Conservation (phyloP, 2,113 vertebrate species). For the Nannospalax galili region DNA sequence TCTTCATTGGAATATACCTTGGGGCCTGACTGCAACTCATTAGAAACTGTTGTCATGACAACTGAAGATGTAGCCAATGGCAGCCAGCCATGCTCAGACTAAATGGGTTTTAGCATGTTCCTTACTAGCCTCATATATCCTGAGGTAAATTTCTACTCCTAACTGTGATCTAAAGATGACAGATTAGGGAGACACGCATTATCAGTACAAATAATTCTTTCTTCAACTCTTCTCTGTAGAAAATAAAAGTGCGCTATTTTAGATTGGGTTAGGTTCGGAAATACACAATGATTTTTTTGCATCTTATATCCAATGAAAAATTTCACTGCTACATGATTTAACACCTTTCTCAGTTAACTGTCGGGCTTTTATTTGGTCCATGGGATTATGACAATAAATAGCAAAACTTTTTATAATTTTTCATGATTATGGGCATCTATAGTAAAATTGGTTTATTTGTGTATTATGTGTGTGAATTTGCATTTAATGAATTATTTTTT, state of each 20-base stretch:
- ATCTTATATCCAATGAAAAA: background rate
- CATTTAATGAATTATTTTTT: background rate
- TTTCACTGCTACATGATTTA: background rate
- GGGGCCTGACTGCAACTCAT: background rate
- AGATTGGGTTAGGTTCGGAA: background rate
- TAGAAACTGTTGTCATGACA: background rate
- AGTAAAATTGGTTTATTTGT: background rate
- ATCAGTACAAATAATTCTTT: background rate
- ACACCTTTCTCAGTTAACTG: background rate
- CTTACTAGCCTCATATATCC: background rate
- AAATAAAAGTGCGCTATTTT: background rate
- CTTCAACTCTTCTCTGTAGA: background rate
- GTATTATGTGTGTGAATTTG: background rate
- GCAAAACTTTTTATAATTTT: background rate
- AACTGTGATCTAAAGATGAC: background rate
- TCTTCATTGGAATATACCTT: background rate
- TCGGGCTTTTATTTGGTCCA: background rate
- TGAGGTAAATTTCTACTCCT: background rate
- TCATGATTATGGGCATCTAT: background rate
- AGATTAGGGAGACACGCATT: background rate
- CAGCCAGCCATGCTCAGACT: background rate
- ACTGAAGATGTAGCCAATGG: background rate
- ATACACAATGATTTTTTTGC: background rate
- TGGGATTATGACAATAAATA: background rate
- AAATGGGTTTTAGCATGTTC: background rate